Conservation (phyloP, 2,113 vertebrate species). For the Vicugna pacos region DNA sequence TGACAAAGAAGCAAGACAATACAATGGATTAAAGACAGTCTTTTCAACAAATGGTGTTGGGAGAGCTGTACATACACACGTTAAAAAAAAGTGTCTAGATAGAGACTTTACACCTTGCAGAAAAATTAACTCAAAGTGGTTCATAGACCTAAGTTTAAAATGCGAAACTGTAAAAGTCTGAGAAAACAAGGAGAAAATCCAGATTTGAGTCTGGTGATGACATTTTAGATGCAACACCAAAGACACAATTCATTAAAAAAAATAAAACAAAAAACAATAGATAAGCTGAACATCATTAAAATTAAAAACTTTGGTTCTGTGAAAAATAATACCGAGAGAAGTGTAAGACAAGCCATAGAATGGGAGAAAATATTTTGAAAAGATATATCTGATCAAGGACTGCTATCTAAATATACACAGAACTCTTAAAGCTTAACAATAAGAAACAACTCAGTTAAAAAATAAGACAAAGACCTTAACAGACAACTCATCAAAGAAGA, state of each 20-base stretch:
- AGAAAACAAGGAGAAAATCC: background rate
- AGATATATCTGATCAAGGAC: background rate
- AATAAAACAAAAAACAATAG: background rate
- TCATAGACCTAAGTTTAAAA: background rate
- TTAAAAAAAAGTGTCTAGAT: background rate
- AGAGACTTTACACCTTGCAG: background rate
- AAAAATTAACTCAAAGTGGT: background rate
- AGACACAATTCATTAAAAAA: background rate
- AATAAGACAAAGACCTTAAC: background rate
- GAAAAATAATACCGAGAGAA: background rate
- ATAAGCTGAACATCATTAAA: background rate
- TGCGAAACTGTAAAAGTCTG: background rate
- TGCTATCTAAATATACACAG: background rate
- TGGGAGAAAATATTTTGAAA: background rate
- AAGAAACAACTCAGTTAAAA: background rate
- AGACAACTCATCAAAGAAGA: background rate
- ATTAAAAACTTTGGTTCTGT: background rate
- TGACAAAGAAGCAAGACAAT: background rate
- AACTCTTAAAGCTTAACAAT: background rate
- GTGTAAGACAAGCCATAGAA: background rate
- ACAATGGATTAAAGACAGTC: background rate
- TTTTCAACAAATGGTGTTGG: background rate
- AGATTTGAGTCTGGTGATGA: background rate
- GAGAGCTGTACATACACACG: background rate
- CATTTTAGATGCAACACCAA: background rate